phyloP scores from a whole-genome alignment of 2,888 invertebrate genomes.

The Acronicta psi region DNA sequence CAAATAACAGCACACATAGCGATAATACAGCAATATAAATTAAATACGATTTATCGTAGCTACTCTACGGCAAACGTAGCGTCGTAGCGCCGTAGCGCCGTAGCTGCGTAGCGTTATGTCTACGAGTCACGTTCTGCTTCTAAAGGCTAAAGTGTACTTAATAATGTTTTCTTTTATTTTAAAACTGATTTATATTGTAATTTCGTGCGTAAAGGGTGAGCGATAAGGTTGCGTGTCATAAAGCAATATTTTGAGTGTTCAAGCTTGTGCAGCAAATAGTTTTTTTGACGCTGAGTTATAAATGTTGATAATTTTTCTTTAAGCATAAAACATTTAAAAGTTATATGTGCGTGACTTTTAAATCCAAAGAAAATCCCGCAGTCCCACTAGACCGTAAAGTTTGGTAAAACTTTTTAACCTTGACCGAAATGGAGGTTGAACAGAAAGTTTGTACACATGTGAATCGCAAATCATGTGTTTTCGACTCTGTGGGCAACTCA shows the following conservation, averaged over 20 bases:
- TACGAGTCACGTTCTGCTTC: slow-evolving; percentile 59
- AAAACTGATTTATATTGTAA: slow-evolving; percentile 56
- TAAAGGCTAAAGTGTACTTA: slow-evolving; percentile 44
- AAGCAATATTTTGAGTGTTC: slow-evolving; percentile 67
- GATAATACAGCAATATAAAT: slow-evolving; percentile 45
- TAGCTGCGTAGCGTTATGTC: slow-evolving; percentile 64
- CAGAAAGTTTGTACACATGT: slow-evolving; percentile 24
- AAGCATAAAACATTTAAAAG: slow-evolving; percentile 16
- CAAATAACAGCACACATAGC: slow-evolving; percentile 48
- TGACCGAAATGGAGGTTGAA: slow-evolving; percentile 8
- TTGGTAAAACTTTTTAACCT: slow-evolving; percentile 15
- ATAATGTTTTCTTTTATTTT: slow-evolving; percentile 52
- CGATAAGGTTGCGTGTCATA: slow-evolving; percentile 67
- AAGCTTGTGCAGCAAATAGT: slow-evolving; percentile 46
- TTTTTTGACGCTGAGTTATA: slow-evolving; percentile 28
- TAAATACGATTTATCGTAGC: slow-evolving; percentile 68
- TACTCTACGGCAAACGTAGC: slow-evolving; percentile 61
- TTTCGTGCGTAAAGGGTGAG: slow-evolving; percentile 45
- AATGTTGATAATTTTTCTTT: slow-evolving; percentile 34
- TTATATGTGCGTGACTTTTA: slow-evolving; percentile 5
- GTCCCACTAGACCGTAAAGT: slow-evolving; percentile 1
- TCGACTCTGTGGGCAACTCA: not conserved
- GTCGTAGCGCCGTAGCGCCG: slow-evolving; percentile 44
- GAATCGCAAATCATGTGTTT: not conserved
- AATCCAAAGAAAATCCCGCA: not conserved